Percentiles rank a stretch among this genome's conserved stretches.
These are phyloP conservation scores for Sabellastarte sp. DNA, from an alignment of 2,888 invertebrate species.

Conservation along the genomic window DNA sequence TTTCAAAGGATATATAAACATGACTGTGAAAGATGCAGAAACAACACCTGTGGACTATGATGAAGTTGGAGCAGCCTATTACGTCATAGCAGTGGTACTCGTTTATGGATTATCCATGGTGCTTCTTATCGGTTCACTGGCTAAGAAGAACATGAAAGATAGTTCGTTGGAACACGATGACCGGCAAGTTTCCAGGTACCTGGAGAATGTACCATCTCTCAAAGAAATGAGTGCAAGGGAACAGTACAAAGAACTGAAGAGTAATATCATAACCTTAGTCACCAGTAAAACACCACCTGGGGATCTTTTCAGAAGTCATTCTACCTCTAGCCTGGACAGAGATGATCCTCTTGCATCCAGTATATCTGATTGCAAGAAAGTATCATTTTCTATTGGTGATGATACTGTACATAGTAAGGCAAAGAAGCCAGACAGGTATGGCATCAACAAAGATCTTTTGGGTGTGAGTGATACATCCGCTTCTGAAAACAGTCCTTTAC, in stretches of 20 bases:
- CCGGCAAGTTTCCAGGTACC: constrained; percentile 80
- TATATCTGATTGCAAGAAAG: too few species aligned
- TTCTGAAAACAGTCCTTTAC: too few species aligned
- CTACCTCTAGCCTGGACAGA: too few species aligned
- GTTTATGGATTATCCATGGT: constrained; percentile 54
- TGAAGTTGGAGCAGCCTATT: constrained; percentile 48
- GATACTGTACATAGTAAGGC: too few species aligned
- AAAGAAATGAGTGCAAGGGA: neutral
- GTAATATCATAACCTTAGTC: neutral
- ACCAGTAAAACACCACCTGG: neutral
- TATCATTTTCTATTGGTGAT: too few species aligned
- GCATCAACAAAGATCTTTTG: too few species aligned
- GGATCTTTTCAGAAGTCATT: too few species aligned
- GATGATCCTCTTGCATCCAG: too few species aligned
- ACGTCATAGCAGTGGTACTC: constrained; percentile 50
- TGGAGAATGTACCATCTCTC: neutral
- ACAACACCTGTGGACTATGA: constrained; percentile 32
- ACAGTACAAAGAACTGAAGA: neutral
- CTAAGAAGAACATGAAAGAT: constrained; percentile 50
- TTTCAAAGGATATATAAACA: neutral
- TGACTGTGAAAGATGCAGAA: neutral
- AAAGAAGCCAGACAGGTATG: too few species aligned
- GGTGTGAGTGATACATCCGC: too few species aligned
- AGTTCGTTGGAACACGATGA: constrained; percentile 64
- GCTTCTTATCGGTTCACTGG: constrained; percentile 54